A percentile compares a stretch with the other conserved stretches of the same genome.
Evolutionary conservation across 2,113 vertebrate species (phyloP).

Genomic region (Trogon melanurus): DNA sequence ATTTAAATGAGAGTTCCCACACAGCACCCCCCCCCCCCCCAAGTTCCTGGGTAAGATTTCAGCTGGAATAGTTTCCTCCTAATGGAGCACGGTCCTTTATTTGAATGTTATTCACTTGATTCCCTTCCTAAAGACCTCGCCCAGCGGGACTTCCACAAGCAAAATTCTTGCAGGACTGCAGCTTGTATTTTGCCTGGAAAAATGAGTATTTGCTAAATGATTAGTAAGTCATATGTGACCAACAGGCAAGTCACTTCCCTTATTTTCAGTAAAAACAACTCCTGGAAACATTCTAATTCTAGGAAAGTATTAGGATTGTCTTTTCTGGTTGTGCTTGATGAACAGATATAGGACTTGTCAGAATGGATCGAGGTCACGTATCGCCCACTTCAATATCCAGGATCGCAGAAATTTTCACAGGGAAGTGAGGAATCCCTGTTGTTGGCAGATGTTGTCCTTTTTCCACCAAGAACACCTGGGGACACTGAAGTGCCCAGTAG

Average conservation of each 20-base stretch:
- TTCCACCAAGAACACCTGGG: background rate
- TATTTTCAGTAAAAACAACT: background rate
- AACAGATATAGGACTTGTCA: background rate
- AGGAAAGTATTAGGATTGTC: background rate
- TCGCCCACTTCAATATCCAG: background rate
- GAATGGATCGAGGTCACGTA: background rate
- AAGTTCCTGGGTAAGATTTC: slow-evolving; percentile 62
- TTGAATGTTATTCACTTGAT: slow-evolving; percentile 23
- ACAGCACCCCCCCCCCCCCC: background rate
- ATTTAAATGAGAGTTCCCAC: slow-evolving; percentile 42
- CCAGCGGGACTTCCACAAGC: background rate
- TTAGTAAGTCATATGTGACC: slow-evolving; percentile 20
- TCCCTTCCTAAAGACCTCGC: background rate
- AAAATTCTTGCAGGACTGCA: slow-evolving; percentile 19
- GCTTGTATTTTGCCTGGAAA: slow-evolving; percentile 34
- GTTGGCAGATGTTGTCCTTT: background rate
- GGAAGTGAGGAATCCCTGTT: background rate
- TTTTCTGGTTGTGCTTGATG: background rate
- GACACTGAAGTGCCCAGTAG: background rate
- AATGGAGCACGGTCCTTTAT: background rate
- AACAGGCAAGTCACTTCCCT: background rate
- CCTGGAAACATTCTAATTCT: background rate
- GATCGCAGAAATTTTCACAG: background rate
- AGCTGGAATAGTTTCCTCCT: slow-evolving; percentile 39
- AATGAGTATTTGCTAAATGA: slow-evolving; percentile 2